A percentile compares a stretch with the other conserved stretches of the same genome.
These are phyloP conservation scores for Pangasius larnaudii DNA, from an alignment of 2,797 vertebrate genomes.

Conservation along the genomic window DNA sequence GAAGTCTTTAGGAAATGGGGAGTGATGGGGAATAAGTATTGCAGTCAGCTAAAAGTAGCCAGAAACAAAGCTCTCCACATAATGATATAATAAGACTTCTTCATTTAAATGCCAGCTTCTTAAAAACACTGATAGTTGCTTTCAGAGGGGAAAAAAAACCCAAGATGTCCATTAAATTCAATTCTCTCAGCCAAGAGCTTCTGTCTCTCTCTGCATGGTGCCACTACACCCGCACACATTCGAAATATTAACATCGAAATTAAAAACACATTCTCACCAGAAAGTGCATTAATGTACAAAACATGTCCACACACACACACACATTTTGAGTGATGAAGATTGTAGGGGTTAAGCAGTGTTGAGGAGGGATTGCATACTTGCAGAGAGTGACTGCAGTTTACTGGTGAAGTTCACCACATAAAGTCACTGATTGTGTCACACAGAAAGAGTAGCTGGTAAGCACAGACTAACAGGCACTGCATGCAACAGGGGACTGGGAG, in stretches of 20 bases:
- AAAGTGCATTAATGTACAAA: constrained; percentile 41
- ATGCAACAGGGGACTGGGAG: constrained; percentile 69
- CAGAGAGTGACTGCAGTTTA: constrained; percentile 43
- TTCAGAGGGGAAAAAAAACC: neutral
- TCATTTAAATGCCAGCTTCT: constrained; percentile 32
- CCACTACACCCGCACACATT: constrained; percentile 2
- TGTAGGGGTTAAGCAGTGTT: constrained; percentile 27
- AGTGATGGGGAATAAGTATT: constrained; percentile 36
- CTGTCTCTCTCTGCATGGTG: neutral
- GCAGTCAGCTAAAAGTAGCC: constrained; percentile 40
- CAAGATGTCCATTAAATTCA: constrained; percentile 3
- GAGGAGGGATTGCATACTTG: constrained; percentile 46
- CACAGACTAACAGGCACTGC: constrained; percentile 81
- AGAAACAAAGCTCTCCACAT: constrained; percentile 34
- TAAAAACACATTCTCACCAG: constrained; percentile 23
- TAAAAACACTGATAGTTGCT: constrained; percentile 40
- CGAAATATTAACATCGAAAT: constrained; percentile 11
- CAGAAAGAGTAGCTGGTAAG: constrained; percentile 71
- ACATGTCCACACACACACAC: constrained; percentile 36
- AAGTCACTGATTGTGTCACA: constrained; percentile 64
- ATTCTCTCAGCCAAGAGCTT: constrained; percentile 4
- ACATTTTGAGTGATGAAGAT: constrained; percentile 15
- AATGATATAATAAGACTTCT: constrained; percentile 40
- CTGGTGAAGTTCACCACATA: constrained; percentile 31
- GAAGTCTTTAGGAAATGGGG: constrained; percentile 28